A percentile compares a stretch with the other conserved stretches of the same genome.
Evolutionary conservation across 2,888 invertebrate species (phyloP).

Genomic region (Dryobota labecula): DNA sequence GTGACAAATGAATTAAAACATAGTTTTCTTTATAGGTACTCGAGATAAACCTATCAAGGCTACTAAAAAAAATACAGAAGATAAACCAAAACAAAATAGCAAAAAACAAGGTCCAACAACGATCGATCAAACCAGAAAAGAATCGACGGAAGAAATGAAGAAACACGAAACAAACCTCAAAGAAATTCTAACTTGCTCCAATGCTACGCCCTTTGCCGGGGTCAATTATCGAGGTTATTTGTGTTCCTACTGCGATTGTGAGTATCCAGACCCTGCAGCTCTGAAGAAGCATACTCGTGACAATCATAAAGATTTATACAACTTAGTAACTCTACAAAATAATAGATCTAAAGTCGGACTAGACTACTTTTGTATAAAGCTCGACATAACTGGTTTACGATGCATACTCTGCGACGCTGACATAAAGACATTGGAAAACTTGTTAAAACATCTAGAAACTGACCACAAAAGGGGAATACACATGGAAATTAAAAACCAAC

Average conservation of each 20-base stretch:
- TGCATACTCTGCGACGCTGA: conserved; percentile 26
- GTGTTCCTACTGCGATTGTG: conserved; percentile 69
- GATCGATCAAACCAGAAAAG: no score
- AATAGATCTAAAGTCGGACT: neutral
- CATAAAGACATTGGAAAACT: conserved; percentile 35
- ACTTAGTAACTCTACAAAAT: neutral
- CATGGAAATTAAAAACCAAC: conserved; percentile 71
- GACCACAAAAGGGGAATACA: conserved; percentile 68
- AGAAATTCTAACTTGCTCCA: conserved; percentile 56
- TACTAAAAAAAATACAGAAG: conserved; percentile 1
- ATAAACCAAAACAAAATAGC: no score
- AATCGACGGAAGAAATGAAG: no score
- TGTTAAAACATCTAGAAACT: conserved; percentile 45
- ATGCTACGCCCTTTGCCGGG: conserved; percentile 73
- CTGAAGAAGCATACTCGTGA: conserved; percentile 71
- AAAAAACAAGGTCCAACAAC: no score
- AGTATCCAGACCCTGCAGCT: conserved; percentile 64
- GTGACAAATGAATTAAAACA: conserved; percentile 20
- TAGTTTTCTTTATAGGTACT: conserved; percentile 54
- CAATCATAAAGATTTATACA: conserved; percentile 49
- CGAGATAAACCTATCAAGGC: conserved; percentile 6
- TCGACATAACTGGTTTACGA: conserved; percentile 39
- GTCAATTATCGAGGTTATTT: conserved; percentile 66
- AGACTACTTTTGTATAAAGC: conserved; percentile 9
- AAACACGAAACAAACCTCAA: conserved; percentile 38